Evolutionary conservation across 2,888 invertebrate species (phyloP), one percentile per base, ranked within the genome.

Genomic region (Cheilosia soror): DNA sequence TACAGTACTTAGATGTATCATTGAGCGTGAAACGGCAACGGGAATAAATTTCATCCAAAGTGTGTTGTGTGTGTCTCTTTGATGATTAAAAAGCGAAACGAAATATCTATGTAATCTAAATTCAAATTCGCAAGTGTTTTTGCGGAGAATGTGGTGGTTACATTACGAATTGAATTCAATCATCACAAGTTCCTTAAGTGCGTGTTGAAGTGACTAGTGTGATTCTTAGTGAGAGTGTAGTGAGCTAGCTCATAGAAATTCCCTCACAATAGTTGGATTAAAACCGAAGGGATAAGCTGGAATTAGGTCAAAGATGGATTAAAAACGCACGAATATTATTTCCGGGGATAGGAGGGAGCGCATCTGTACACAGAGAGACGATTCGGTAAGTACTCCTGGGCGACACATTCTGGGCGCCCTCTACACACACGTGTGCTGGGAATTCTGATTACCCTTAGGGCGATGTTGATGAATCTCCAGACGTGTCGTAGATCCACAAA

Each of bases 261-360:
- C 15, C 15, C 63, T 42, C 69, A 63, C 68, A 49, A 76, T 51
- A 63, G 57, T 71, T 82, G 76, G 81, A 82, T 82, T 76, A 77
- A 76, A 65, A 62, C 9, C 40, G 25, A 76, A 60, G 49, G 69
- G 73, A 75, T 69, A 79, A 13, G 65, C 63, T 53, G 58, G 55
- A 84, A 84, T 63, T 84, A 71, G 84, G 84, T 84, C 84, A 84
- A 66, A 80, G 80, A 84, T 84, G 84, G 84, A 84, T 84, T 84
- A 84, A 75, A 75, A 76, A 69, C 47, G 69, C 69, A 60, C 42
- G 66, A 84, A 58, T 57, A 66, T 75, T 57, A 66, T 75, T 69
- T 71, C 66, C 75, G 75, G 80, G 47, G 65, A 37, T 58, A 42
- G 47, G 53, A 37, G 11, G 4, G 37, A 37, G 37, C 63, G 44